These are phyloP conservation scores for Euphydryas editha DNA, from an alignment of 2,888 invertebrate species.

Conservation along the genomic window DNA sequence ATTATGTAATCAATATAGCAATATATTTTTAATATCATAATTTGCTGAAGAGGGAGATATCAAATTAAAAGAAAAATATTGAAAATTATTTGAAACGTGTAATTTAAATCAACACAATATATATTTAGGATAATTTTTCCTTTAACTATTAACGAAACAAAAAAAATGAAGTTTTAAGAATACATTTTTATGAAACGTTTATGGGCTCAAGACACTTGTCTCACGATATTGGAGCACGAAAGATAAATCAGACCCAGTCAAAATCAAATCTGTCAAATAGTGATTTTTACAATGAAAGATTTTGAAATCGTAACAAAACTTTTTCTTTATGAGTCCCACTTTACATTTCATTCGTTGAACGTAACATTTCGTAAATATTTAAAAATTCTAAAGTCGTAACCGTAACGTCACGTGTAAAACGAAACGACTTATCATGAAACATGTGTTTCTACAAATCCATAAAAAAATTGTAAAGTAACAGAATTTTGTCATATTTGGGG, in stretches of 20 bases:
- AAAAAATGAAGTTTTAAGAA: conserved; percentile 50
- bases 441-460: conserved; percentile 67
- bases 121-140: no score
- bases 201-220: conserved; percentile 65
- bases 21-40: no score
- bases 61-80: no score
- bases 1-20: no score
- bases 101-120: no score
- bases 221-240: conserved; percentile 63
- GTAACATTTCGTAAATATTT: not conserved
- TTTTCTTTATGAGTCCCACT: no score
- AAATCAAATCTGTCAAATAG: conserved; percentile 56
- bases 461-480: conserved; percentile 62
- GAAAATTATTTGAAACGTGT: no score
- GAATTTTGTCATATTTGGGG: conserved; percentile 55
- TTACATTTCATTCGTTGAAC: no score
- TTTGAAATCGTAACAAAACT: not conserved
- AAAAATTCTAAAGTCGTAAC: conserved; percentile 41
- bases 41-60: no score
- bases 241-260: conserved; percentile 78
- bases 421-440: conserved; percentile 64
- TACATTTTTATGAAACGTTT: conserved; percentile 59
- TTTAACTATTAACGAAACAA: not conserved
- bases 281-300: conserved; percentile 27
- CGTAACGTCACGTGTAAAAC: conserved; percentile 54